Conservation (phyloP, 2,797 vertebrate species). For the Karalla daura region DNA sequence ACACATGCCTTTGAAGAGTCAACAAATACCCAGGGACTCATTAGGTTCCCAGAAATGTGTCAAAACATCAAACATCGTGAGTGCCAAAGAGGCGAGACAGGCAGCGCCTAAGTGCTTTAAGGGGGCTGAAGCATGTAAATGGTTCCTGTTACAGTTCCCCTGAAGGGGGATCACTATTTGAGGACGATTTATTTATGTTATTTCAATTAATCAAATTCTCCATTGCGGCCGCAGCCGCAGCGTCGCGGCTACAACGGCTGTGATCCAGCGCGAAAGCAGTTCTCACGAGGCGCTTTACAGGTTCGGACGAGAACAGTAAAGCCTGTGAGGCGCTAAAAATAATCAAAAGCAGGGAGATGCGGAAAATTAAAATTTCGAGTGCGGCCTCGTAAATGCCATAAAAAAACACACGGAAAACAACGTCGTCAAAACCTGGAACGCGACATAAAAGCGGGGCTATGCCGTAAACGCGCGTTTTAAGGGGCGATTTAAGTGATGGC, state of each 20-base stretch:
- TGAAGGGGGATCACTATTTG: background rate
- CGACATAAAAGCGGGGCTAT: slow-evolving; percentile 33
- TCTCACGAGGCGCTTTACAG: slow-evolving; percentile 11
- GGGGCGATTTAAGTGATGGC: slow-evolving; percentile 47
- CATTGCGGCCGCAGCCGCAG: too few relatives aligned
- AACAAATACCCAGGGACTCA: slow-evolving; percentile 36
- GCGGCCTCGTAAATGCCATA: background rate
- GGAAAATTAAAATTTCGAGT: slow-evolving; percentile 14
- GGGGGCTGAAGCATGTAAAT: slow-evolving; percentile 2
- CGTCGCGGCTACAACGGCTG: too few relatives aligned
- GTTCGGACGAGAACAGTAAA: slow-evolving; percentile 4
- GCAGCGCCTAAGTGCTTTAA: background rate
- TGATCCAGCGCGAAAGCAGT: too few relatives aligned
- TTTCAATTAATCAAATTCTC: too few relatives aligned
- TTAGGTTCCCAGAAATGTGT: slow-evolving; percentile 34
- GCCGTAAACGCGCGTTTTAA: slow-evolving; percentile 54
- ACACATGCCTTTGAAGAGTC: slow-evolving; percentile 6
- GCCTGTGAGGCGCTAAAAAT: slow-evolving; percentile 5
- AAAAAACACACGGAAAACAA: slow-evolving; percentile 10
- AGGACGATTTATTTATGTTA: too few relatives aligned
- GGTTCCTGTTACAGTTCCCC: background rate
- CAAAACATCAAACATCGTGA: slow-evolving; percentile 40
- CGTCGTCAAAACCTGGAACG: slow-evolving; percentile 10
- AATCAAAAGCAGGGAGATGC: background rate
- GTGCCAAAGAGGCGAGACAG: slow-evolving; percentile 13